Evolutionary conservation across 2,797 vertebrate genomes (phyloP), one percentile per base, ranked within the genome.

Genomic region (Oophaga sylvatica): DNA sequence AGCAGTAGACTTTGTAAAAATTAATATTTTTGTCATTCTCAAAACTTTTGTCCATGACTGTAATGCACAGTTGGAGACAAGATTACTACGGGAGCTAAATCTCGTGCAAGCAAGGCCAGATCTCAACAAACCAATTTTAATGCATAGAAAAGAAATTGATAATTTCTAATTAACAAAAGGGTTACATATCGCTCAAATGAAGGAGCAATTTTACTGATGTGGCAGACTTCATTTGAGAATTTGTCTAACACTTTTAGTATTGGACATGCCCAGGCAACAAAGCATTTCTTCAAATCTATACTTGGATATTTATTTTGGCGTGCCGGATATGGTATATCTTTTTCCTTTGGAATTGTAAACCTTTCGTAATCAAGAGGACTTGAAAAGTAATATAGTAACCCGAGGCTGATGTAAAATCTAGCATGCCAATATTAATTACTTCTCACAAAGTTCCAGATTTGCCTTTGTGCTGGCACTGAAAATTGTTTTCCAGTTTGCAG

Each of bases 251-350:
- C 75, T 88, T 80, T 73, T 82, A 80, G 19, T 63, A n/a, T 26
- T 56, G 9, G 19, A 84, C 87, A 79, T 80, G 82, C 57, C 56
- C 45, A 57, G 77, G 26, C 82, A 85, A 71, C 60, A 45, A 16
- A 31, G 0, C 26, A 19, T 75, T 80, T 22, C 48, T 63, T 41
- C 31, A 71, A 73, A 29, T 29, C 65, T 78, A 56, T 71, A 8
- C 80, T 41, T 78, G 4, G 84, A 48, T 84, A 83, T 81, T 87
- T 86, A 81, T 56, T 26, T 56, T 65, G 67, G 3, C 20, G 17
- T 41, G 35, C 22, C 19, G 3, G 7, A 16, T 80, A 57, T 22
- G 12, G 65, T 70, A 65, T 31, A 53, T 48, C 62, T 81, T 78
- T 81, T 73, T 71, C 8, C 81, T 83, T 82, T 82, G 35, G 45